Evolutionary conservation across 2,888 invertebrate species (phyloP).

Genomic region (Resseliella maxima): DNA sequence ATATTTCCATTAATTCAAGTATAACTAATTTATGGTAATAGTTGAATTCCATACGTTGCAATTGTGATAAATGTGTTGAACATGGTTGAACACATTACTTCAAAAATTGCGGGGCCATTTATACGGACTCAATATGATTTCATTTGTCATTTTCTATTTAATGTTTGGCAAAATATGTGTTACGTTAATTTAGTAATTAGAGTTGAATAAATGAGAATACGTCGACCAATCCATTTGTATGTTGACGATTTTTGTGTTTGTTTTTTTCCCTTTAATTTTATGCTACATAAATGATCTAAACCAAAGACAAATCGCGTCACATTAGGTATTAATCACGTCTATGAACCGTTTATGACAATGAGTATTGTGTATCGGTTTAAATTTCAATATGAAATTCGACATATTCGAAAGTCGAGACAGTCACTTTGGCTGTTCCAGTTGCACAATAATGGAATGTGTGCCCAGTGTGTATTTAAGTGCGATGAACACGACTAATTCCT

Average conservation of each 20-base stretch:
- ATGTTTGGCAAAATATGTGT: constrained; percentile 20
- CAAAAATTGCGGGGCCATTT: too few species aligned
- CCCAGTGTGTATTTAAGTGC: background rate
- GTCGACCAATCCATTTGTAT: background rate
- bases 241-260: background rate
- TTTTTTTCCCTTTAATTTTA: background rate
- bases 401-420: background rate
- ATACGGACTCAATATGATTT: constrained; percentile 1
- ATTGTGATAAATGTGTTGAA: constrained; percentile 45
- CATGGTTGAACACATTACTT: too few species aligned
- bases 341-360: background rate
- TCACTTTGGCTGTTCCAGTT: background rate
- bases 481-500: too few species aligned
- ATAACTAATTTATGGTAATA: constrained; percentile 51
- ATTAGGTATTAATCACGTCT: background rate
- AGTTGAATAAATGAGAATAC: background rate
- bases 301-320: background rate
- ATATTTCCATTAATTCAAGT: background rate
- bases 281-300: background rate
- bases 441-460: constrained; percentile 15
- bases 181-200: constrained; percentile 49
- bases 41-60: constrained; percentile 5
- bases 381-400: constrained; percentile 18
- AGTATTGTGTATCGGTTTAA: background rate
- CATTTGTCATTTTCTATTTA: constrained; percentile 54